Base-by-base conservation (phyloP, 2,888 invertebrate species). In the Eucera pruinosa region DNA sequence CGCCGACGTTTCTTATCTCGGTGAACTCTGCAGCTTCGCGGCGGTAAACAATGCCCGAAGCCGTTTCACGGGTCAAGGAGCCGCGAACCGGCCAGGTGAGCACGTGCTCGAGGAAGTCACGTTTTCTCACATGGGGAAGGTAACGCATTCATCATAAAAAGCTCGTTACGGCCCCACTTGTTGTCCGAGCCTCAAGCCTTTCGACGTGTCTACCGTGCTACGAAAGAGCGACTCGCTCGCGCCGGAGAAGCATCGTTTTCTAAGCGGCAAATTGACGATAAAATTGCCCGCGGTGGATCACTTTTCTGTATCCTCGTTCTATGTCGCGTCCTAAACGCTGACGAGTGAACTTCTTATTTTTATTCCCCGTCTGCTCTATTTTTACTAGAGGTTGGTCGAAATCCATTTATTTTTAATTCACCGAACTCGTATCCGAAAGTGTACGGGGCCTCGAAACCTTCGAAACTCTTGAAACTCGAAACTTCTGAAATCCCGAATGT, bases 131-230 rank as follows among this genome's bases (percentile, higher is more conserved):
- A 67, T 73, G 70, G 61, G 27, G 50, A n/a, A n/a, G 65, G 55
- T 60, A 48, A 75, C 79, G 75, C 80, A 75, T 80, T 78, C 75
- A 58, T 76, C 82, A 81, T 81, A 87, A 86, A 87, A 82, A 81
- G 87, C 87, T 87, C 87, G 87, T 87, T 87, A 86, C 71, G 64
- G 50, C 79, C 61, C 78, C 76, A 80, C 86, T 86, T 82, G 84
- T 87, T 80, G 78, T 74, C 82, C 71, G 47, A 47, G 70, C 67
- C 72, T 67, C 64, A 61, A 81, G 66, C 70, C 55, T 76, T 79
- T 73, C 76, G 69, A 84, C 76, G 76, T 67, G 81, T 80, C 81
- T 68, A 69, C 75, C 66, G 50, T 30, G 54, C 54, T 6, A 55
- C 67, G 68, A 80, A 57, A 64, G 60, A 39, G 39, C 4, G 25